These are phyloP conservation scores for Pherbina coryleti DNA, from an alignment of 2,888 invertebrate genomes.

Conservation along the genomic window DNA sequence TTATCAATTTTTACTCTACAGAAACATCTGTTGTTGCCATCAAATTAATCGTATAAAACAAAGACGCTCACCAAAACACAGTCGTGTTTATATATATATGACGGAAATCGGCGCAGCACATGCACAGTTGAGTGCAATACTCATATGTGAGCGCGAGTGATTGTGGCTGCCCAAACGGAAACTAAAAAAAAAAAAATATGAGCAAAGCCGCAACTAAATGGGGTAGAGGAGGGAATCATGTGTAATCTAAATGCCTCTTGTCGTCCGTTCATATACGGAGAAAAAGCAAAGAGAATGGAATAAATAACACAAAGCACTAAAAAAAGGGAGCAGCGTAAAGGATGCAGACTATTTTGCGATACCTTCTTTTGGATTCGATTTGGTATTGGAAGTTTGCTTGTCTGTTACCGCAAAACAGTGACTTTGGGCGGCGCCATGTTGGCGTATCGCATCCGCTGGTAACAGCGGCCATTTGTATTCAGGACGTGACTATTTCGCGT, in stretches of 20 bases:
- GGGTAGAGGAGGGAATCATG: slow-evolving; percentile 7
- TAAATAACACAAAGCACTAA: not conserved
- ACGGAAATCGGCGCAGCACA: not conserved
- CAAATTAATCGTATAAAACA: slow-evolving; percentile 56
- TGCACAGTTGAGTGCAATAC: not conserved
- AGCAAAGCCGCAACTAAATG: slow-evolving; percentile 52
- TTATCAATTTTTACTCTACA: slow-evolving; percentile 42
- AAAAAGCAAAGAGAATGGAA: not conserved
- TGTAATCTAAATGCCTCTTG: too few species aligned
- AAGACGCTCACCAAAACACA: slow-evolving; percentile 37
- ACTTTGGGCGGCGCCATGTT: not conserved
- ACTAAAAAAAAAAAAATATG: slow-evolving; percentile 51
- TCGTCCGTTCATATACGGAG: not conserved
- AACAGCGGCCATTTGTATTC: slow-evolving; percentile 51
- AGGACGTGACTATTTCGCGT: slow-evolving; percentile 12
- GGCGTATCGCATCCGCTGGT: slow-evolving; percentile 28
- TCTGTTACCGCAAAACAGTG: not conserved
- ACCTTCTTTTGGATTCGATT: slow-evolving; percentile 44
- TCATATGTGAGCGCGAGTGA: not conserved
- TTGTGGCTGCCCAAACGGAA: not conserved
- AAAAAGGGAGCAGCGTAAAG: not conserved
- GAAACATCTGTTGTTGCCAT: slow-evolving; percentile 58
- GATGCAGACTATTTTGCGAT: not conserved
- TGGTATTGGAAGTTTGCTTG: slow-evolving; percentile 36
- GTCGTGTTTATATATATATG: too few species aligned